Conservation (phyloP, 2,888 invertebrate species). For the Ormyrus pomaceus region DNA sequence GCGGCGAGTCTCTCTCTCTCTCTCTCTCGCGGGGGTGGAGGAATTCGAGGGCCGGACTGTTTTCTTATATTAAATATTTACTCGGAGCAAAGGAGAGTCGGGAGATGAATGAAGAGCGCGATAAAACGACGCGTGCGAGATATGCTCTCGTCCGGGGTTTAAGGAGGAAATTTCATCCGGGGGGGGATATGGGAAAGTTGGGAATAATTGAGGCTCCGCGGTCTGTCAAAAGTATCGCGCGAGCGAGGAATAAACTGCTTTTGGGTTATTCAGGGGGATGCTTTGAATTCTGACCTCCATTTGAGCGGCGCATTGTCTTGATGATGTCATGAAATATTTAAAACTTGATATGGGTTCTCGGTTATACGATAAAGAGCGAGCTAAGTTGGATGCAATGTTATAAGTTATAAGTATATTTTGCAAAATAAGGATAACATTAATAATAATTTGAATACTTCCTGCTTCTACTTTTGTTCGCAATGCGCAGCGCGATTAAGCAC, state of each 20-base stretch:
- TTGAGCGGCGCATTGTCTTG: no score
- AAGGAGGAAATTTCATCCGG: background rate
- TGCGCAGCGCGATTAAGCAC: no score
- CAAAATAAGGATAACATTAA: no score
- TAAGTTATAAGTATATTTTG: no score
- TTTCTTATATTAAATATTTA: conserved; percentile 55
- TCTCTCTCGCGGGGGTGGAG: background rate
- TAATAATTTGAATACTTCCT: no score
- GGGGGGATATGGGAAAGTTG: background rate
- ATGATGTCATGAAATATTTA: no score
- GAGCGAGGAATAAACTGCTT: background rate
- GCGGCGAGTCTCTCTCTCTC: background rate
- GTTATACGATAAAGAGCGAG: no score
- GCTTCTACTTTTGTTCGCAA: no score
- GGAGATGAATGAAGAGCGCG: background rate
- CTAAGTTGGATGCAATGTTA: no score
- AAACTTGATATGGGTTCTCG: no score
- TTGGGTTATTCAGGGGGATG: background rate
- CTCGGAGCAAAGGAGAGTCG: conserved; percentile 2
- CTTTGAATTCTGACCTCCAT: no score
- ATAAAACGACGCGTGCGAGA: background rate
- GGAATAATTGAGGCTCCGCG: background rate
- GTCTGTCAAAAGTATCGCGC: background rate
- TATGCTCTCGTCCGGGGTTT: no score
- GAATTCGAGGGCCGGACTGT: conserved; percentile 15